phyloP scores from a whole-genome alignment of 1,140 invertebrate species.

The Cherax destructor region DNA sequence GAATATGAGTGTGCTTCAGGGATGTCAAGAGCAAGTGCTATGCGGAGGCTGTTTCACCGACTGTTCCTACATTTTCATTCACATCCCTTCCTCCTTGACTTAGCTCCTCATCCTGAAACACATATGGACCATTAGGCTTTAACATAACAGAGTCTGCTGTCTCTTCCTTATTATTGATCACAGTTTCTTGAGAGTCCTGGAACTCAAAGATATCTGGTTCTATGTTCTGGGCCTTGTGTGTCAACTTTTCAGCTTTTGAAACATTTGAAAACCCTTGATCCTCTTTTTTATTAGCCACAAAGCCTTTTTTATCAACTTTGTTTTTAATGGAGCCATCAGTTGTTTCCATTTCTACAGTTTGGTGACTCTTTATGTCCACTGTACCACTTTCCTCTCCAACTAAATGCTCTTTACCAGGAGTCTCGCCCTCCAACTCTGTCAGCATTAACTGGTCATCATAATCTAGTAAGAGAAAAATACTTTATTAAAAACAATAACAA shows the following conservation, averaged over 20 bases:
- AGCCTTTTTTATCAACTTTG: background rate
- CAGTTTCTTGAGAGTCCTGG: slow-evolving; percentile 38
- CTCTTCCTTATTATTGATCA: slow-evolving; percentile 6
- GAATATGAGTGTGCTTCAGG: slow-evolving; percentile 21
- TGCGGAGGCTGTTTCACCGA: slow-evolving; percentile 59
- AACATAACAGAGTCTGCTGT: background rate
- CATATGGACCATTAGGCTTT: slow-evolving; percentile 33
- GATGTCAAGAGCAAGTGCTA: slow-evolving; percentile 37
- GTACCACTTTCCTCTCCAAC: background rate
- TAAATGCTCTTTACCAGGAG: background rate
- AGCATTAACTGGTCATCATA: slow-evolving; percentile 6
- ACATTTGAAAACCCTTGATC: background rate
- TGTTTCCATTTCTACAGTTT: background rate
- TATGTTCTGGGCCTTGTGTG: slow-evolving; percentile 14
- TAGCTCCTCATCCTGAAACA: slow-evolving; percentile 52
- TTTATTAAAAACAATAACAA: too few relatives aligned
- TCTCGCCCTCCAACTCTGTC: slow-evolving; percentile 12
- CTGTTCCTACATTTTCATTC: slow-evolving; percentile 52
- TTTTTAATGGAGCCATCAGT: background rate
- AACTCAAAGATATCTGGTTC: slow-evolving; percentile 54
- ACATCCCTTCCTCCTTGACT: slow-evolving; percentile 56
- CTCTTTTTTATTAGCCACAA: background rate
- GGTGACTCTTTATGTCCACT: background rate
- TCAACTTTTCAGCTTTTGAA: background rate
- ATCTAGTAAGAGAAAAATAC: background rate